Percentiles rank a stretch among this genome's conserved stretches.
phyloP scores from a whole-genome alignment of 2,113 vertebrate species.

The Peromyscus leucopus region DNA sequence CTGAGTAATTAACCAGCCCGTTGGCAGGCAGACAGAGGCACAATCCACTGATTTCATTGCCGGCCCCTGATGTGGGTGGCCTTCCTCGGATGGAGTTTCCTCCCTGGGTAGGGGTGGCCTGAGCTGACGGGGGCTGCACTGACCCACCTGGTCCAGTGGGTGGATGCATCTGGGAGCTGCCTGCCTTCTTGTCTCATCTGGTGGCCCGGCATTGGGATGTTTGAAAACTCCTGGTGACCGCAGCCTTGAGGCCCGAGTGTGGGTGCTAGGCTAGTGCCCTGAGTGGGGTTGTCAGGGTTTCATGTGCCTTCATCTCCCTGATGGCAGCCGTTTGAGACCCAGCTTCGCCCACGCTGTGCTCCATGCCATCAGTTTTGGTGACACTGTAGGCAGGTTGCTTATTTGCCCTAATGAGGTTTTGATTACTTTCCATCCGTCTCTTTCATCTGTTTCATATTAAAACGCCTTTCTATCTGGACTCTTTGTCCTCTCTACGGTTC shows the following conservation, averaged over 20 bases:
- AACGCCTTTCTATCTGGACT: constrained; percentile 75
- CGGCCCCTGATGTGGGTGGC: fast-evolving
- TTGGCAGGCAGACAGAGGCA: not conserved
- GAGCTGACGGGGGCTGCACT: not conserved
- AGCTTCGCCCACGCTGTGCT: not conserved
- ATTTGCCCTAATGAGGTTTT: constrained; percentile 78
- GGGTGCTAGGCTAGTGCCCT: not conserved
- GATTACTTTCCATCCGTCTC: constrained; percentile 74
- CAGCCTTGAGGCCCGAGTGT: not conserved
- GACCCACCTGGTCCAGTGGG: not conserved
- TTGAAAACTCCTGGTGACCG: not conserved
- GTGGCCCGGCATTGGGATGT: fast-evolving
- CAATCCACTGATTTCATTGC: not conserved
- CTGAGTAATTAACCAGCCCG: not conserved
- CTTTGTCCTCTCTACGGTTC: constrained; percentile 51
- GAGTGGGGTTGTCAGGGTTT: not conserved
- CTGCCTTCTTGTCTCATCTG: not conserved
- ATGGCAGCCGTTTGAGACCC: not conserved
- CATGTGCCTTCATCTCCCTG: not conserved
- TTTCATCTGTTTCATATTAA: constrained; percentile 80
- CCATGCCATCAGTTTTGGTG: constrained; percentile 28
- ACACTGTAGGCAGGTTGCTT: constrained; percentile 33
- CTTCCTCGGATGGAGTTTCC: not conserved
- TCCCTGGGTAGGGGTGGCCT: not conserved
- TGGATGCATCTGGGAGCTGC: not conserved